Evolutionary conservation across 2,797 vertebrate genomes (phyloP).

Genomic region (Arrhamphus sclerolepis): DNA sequence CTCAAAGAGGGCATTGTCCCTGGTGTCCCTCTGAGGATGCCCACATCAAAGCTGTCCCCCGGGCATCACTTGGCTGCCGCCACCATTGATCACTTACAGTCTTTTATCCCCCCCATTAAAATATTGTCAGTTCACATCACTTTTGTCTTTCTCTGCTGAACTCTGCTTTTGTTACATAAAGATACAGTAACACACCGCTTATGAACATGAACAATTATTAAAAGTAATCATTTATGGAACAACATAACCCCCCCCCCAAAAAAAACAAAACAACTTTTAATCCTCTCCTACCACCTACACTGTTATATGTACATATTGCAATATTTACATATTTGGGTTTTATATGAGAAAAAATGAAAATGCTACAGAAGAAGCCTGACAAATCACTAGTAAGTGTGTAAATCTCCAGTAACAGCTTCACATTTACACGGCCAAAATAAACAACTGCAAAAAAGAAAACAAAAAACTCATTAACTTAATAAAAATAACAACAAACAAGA

Average conservation of each 20-base stretch:
- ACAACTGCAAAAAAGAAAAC: too few relatives aligned
- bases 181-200: constrained; percentile 53
- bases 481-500: too few relatives aligned
- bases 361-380: neutral
- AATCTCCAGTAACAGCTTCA: too few relatives aligned
- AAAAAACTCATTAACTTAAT: too few relatives aligned
- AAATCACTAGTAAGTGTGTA: too few relatives aligned
- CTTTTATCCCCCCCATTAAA: constrained; percentile 85
- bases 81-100: constrained; percentile 88
- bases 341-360: neutral
- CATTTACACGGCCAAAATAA: too few relatives aligned
- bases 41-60: constrained; percentile 84
- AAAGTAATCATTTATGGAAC: neutral
- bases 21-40: constrained; percentile 78
- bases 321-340: too few relatives aligned
- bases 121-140: constrained; percentile 87
- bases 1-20: constrained; percentile 87
- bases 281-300: too few relatives aligned
- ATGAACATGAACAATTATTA: constrained; percentile 41
- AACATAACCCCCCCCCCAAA: too few relatives aligned
- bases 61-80: constrained; percentile 85
- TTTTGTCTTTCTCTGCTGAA: constrained; percentile 85
- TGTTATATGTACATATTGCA: too few relatives aligned
- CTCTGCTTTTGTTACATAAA: constrained; percentile 80
- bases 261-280: neutral